Percentiles rank a stretch among this genome's conserved stretches.
Evolutionary conservation across 2,797 vertebrate genomes (phyloP).

Genomic region (Pempheris klunzingeri): DNA sequence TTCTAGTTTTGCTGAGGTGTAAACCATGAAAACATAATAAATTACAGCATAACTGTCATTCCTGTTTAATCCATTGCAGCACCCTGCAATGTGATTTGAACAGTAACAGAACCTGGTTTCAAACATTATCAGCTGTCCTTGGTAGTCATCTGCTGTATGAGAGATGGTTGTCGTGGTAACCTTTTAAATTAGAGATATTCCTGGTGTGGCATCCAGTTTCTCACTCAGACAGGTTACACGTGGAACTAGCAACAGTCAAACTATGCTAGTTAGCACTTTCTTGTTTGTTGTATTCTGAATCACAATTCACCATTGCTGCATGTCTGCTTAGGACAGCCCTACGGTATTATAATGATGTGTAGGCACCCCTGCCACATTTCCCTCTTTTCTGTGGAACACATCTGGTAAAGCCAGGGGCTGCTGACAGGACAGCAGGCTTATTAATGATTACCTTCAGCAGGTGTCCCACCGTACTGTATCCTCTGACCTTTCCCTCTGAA

Average conservation of each 20-base stretch:
- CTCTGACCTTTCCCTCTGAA: slow-evolving; percentile 86
- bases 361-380: slow-evolving; percentile 50
- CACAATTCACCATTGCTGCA: slow-evolving; percentile 30
- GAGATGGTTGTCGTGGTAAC: slow-evolving; percentile 72
- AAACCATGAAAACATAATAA: slow-evolving; percentile 8
- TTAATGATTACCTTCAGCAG: slow-evolving; percentile 85
- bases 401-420: slow-evolving; percentile 72
- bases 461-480: slow-evolving; percentile 78
- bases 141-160: slow-evolving; percentile 44
- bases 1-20: not conserved
- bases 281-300: slow-evolving; percentile 26
- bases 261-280: slow-evolving; percentile 18
- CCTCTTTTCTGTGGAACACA: slow-evolving; percentile 65
- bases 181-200: slow-evolving; percentile 52
- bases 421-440: slow-evolving; percentile 78
- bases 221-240: slow-evolving; percentile 28
- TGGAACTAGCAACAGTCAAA: slow-evolving; percentile 23
- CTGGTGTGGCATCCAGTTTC: slow-evolving; percentile 28
- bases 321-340: slow-evolving; percentile 26
- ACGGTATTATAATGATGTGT: slow-evolving; percentile 52
- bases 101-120: slow-evolving; percentile 38
- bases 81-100: not conserved
- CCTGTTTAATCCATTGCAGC: slow-evolving; percentile 9
- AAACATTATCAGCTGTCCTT: slow-evolving; percentile 58
- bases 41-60: not conserved